A percentile compares a stretch with the other conserved stretches of the same genome.
phyloP scores from a whole-genome alignment of 1,140 invertebrate species.

The Battus philenor region DNA sequence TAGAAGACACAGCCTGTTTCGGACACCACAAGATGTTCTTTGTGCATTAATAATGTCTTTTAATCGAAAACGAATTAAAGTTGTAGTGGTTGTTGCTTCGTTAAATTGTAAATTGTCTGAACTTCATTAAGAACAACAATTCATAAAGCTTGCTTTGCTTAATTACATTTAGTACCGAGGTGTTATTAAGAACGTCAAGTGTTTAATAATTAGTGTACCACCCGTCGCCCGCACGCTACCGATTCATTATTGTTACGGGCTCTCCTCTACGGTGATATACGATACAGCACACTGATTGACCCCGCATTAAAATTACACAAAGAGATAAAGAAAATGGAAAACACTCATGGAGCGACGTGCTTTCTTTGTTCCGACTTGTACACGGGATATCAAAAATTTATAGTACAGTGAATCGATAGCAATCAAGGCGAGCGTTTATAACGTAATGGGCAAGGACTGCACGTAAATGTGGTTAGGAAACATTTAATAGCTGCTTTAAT shows the following conservation, averaged over 20 bases:
- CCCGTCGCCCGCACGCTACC: conserved; percentile 57
- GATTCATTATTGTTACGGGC: conserved; percentile 72
- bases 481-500: conserved; percentile 59
- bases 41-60: conserved; percentile 64
- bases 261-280: conserved; percentile 64
- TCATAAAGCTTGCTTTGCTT: too few species aligned
- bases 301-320: conserved; percentile 76
- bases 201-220: conserved; percentile 68
- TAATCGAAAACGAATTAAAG: conserved; percentile 65
- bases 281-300: conserved; percentile 73
- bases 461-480: conserved; percentile 33
- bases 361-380: conserved; percentile 63
- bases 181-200: conserved; percentile 41
- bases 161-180: too few species aligned
- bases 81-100: conserved; percentile 38
- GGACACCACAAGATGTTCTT: conserved; percentile 50
- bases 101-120: too few species aligned
- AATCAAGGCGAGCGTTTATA: conserved; percentile 40
- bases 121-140: too few species aligned
- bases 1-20: conserved; percentile 48
- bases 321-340: conserved; percentile 59
- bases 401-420: conserved; percentile 44
- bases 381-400: conserved; percentile 60
- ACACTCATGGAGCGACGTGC: conserved; percentile 48
- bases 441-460: conserved; percentile 37